Conservation (phyloP, 2,888 invertebrate species). For the Andrena flavipes region DNA sequence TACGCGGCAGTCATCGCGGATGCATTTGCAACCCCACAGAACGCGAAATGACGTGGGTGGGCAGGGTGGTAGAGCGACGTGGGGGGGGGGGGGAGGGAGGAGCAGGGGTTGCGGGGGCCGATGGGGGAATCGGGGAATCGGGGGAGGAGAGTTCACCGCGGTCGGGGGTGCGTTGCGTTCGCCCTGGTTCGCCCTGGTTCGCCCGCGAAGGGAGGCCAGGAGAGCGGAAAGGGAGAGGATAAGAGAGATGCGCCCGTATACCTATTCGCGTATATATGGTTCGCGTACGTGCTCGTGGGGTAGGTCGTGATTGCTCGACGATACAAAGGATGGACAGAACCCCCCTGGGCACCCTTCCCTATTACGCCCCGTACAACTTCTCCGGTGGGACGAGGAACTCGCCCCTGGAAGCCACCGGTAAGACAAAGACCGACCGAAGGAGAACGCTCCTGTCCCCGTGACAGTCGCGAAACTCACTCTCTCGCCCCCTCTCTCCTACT, state of each 20-base stretch:
- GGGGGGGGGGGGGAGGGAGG: no score
- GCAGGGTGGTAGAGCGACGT: slow-evolving; percentile 16
- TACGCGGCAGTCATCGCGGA: slow-evolving; percentile 78
- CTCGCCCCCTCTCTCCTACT: background rate
- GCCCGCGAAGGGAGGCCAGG: slow-evolving; percentile 46
- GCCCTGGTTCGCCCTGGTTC: slow-evolving; percentile 20
- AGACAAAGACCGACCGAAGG: slow-evolving; percentile 47
- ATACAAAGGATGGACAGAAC: slow-evolving; percentile 84
- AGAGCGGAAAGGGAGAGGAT: slow-evolving; percentile 40
- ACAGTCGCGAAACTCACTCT: slow-evolving; percentile 32
- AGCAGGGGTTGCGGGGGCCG: background rate
- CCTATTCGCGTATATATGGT: slow-evolving; percentile 54
- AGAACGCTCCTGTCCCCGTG: slow-evolving; percentile 55
- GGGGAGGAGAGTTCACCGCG: background rate
- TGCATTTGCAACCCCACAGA: slow-evolving; percentile 80
- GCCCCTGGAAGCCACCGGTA: slow-evolving; percentile 44
- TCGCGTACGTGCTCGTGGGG: slow-evolving; percentile 77
- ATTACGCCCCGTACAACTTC: slow-evolving; percentile 73
- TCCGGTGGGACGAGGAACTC: slow-evolving; percentile 65
- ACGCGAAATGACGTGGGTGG: slow-evolving; percentile 81
- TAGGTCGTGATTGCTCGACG: slow-evolving; percentile 85
- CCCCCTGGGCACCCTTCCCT: slow-evolving; percentile 80
- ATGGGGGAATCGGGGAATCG: background rate
- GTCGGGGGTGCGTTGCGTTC: slow-evolving; percentile 33
- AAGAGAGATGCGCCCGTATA: slow-evolving; percentile 41